These are phyloP conservation scores for Polymixis lichenea DNA, from an alignment of 2,888 invertebrate genomes.

Conservation along the genomic window DNA sequence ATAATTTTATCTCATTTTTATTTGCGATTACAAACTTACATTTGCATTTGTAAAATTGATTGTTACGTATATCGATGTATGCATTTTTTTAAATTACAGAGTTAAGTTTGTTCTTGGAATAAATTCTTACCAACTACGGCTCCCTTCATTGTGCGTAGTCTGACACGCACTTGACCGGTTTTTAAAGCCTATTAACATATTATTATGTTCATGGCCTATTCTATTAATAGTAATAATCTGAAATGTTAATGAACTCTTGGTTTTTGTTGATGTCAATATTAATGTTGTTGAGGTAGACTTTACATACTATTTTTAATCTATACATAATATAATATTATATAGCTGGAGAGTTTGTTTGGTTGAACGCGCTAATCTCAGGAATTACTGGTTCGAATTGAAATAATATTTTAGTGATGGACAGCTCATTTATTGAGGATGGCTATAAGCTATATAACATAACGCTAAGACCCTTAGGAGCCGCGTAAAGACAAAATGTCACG, in stretches of 20 bases:
- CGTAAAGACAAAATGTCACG: too few species aligned
- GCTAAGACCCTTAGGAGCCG: too few species aligned
- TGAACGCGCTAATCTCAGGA: too few species aligned
- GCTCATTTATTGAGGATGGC: too few species aligned
- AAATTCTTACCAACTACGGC: background rate
- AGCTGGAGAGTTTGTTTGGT: too few species aligned
- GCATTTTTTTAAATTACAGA: too few species aligned
- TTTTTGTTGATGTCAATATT: background rate
- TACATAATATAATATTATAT: too few species aligned
- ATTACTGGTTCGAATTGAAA: too few species aligned
- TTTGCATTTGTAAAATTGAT: background rate
- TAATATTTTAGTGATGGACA: too few species aligned
- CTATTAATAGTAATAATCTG: too few species aligned
- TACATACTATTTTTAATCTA: background rate
- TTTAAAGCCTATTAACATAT: background rate
- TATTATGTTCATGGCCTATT: background rate
- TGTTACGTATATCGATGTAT: background rate
- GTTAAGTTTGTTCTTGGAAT: background rate
- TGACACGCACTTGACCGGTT: too few species aligned
- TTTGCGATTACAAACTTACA: background rate
- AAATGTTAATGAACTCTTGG: background rate
- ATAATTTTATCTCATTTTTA: background rate
- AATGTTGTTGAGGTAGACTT: background rate
- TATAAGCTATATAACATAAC: too few species aligned
- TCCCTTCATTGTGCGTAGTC: background rate